Evolutionary conservation across 2,113 vertebrate genomes (phyloP).

Genomic region (Rhodinocichla rosea): DNA sequence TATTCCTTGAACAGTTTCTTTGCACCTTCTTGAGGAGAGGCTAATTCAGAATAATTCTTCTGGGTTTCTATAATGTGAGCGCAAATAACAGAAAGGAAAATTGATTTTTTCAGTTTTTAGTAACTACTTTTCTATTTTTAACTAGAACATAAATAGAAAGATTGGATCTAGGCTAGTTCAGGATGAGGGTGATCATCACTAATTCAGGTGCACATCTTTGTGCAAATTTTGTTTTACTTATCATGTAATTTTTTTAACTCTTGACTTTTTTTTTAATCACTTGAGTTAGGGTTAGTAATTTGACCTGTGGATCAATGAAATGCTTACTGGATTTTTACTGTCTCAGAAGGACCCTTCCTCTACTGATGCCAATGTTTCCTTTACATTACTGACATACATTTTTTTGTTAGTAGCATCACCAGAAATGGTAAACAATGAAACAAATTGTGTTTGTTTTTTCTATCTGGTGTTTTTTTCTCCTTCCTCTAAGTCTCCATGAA

Average conservation of each 20-base stretch:
- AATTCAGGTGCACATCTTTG: not conserved
- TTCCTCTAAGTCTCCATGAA: not conserved
- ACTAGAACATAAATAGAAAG: not conserved
- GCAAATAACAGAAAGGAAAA: not conserved
- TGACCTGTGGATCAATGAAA: not conserved
- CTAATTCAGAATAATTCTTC: not conserved
- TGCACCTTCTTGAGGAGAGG: not conserved
- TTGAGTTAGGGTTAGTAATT: not conserved
- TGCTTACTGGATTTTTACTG: not conserved
- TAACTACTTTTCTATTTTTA: not conserved
- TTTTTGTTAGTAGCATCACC: not conserved
- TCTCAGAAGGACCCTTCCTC: not conserved
- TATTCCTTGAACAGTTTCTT: not conserved
- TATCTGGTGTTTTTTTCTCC: rapidly evolving
- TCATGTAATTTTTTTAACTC: not conserved
- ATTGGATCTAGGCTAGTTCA: not conserved
- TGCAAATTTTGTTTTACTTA: not conserved
- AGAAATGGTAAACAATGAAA: not conserved
- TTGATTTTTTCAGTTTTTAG: not conserved
- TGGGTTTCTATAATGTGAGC: not conserved
- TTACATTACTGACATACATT: not conserved
- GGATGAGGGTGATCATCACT: not conserved
- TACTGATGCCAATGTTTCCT: not conserved
- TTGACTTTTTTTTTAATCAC: not conserved
- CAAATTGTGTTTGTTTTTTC: not conserved